Conservation (phyloP, 2,797 vertebrate genomes). For the Gadopsis bispinosus region DNA sequence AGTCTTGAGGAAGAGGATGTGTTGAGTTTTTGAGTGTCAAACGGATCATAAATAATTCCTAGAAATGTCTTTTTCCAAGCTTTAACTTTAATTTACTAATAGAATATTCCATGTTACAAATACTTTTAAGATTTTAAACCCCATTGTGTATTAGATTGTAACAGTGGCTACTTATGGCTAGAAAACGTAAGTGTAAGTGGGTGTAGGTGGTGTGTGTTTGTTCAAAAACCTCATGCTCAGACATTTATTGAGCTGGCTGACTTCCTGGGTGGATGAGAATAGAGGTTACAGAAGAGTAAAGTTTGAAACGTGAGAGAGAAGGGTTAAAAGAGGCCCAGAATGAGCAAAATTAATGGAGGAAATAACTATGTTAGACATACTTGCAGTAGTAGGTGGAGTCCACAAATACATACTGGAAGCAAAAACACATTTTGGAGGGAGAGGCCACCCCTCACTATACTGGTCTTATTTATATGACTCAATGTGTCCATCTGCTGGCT, state of each 20-base stretch:
- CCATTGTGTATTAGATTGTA: neutral
- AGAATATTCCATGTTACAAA: neutral
- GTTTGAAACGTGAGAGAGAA: neutral
- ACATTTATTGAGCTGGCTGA: neutral
- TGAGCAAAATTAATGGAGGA: conserved; percentile 8
- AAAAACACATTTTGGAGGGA: conserved; percentile 10
- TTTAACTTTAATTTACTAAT: neutral
- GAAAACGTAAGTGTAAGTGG: neutral
- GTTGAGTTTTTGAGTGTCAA: neutral
- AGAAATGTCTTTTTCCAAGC: neutral
- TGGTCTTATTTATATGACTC: conserved; percentile 41
- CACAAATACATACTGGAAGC: conserved; percentile 20
- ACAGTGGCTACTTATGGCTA: neutral
- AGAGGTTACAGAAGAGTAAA: neutral
- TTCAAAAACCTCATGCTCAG: conserved; percentile 4
- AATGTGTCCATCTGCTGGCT: conserved; percentile 74
- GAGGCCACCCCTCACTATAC: neutral
- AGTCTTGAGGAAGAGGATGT: neutral
- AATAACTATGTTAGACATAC: neutral
- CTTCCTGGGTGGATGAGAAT: neutral
- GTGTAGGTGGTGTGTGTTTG: conserved; percentile 6
- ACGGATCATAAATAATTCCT: neutral
- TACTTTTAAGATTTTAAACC: neutral
- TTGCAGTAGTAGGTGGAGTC: conserved; percentile 4
- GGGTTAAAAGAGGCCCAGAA: conserved; percentile 5